phyloP scores from a whole-genome alignment of 2,113 vertebrate species.

The Octodon degus region DNA sequence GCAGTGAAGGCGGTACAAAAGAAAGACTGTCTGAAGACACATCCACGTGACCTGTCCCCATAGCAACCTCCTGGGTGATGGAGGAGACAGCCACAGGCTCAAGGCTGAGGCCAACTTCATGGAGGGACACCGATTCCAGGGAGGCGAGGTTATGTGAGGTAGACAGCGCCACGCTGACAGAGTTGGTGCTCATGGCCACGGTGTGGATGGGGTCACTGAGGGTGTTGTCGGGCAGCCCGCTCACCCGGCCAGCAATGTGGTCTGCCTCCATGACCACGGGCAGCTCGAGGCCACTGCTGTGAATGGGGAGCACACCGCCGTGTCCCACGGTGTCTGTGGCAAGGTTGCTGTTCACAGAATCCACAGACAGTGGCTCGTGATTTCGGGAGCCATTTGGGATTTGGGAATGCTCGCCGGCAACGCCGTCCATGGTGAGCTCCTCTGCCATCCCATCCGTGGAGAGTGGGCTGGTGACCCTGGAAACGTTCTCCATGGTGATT shows the following conservation, averaged over 20 bases:
- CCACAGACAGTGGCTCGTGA: conserved; percentile 90
- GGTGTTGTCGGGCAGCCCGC: conserved; percentile 88
- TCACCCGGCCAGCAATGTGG: conserved; percentile 89
- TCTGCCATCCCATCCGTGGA: conserved; percentile 95
- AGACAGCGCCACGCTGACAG: conserved; percentile 96
- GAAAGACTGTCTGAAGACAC: conserved; percentile 94
- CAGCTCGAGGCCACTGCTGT: conserved; percentile 93
- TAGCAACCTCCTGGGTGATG: conserved; percentile 95
- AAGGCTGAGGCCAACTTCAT: conserved; percentile 94
- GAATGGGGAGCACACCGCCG: conserved; percentile 92
- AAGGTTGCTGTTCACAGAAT: conserved; percentile 86
- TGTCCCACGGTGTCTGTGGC: conserved; percentile 91
- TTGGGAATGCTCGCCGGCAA: conserved; percentile 91
- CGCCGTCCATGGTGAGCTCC: conserved; percentile 93
- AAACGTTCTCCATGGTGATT: conserved; percentile 93
- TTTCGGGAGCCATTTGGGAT: conserved; percentile 89
- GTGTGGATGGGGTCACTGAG: conserved; percentile 93
- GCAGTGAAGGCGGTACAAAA: conserved; percentile 94
- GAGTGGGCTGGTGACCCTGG: conserved; percentile 95
- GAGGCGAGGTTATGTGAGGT: conserved; percentile 93
- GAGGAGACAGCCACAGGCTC: conserved; percentile 95
- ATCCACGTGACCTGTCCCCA: conserved; percentile 90
- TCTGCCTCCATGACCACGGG: conserved; percentile 96
- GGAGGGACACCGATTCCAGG: conserved; percentile 94
- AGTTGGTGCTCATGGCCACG: conserved; percentile 92